phyloP scores from a whole-genome alignment of 2,113 vertebrate genomes.

The Centropristis striata region DNA sequence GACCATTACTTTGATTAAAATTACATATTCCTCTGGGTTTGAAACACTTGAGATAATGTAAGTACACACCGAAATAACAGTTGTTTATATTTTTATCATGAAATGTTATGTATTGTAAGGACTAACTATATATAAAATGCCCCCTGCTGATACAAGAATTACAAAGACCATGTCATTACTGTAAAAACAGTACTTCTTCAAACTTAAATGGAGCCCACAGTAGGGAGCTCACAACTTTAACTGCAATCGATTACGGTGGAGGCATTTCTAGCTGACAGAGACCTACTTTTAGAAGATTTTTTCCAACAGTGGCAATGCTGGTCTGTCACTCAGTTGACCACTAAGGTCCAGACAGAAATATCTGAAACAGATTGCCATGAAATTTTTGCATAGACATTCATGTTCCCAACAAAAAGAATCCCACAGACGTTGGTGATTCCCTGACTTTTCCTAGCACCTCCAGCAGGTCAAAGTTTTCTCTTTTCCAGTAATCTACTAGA shows the following conservation, averaged over 20 bases:
- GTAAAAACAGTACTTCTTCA: neutral
- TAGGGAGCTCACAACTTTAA: neutral
- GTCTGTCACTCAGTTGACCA: neutral
- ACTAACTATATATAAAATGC: slow-evolving; percentile 26
- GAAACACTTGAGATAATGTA: too few species aligned
- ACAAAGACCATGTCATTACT: slow-evolving; percentile 21
- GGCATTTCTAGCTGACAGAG: neutral
- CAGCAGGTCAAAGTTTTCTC: neutral
- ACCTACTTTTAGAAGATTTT: neutral
- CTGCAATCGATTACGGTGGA: neutral
- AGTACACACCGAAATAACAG: too few species aligned
- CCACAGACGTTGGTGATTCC: neutral
- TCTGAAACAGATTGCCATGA: neutral
- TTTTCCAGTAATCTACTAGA: neutral
- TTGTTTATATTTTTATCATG: too few species aligned
- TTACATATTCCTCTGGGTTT: too few species aligned
- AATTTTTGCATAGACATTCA: neutral
- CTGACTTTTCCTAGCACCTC: neutral
- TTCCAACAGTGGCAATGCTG: too few species aligned
- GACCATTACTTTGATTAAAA: too few species aligned
- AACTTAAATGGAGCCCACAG: neutral
- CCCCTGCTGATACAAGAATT: slow-evolving; percentile 8
- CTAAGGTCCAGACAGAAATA: neutral
- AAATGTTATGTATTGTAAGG: too few species aligned
- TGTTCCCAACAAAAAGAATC: neutral